Evolutionary conservation across 2,113 vertebrate genomes (phyloP).

Genomic region (Etheostoma spectabile): DNA sequence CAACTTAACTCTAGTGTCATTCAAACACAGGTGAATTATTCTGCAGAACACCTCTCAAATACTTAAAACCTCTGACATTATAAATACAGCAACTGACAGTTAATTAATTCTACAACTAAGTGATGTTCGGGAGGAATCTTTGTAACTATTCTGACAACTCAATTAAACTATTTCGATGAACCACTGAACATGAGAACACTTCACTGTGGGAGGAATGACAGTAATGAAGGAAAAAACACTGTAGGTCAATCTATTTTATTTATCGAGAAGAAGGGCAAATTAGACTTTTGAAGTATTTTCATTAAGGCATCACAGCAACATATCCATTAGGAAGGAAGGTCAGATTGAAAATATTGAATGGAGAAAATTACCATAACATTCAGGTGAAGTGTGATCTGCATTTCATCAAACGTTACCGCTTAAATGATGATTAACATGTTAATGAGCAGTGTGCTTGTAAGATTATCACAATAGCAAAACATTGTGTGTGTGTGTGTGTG

Average conservation of each 20-base stretch:
- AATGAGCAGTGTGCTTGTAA: conserved; percentile 3
- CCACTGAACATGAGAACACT: conserved; percentile 8
- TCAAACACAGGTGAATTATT: conserved; percentile 1
- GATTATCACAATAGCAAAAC: conserved; percentile 3
- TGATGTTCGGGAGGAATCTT: conserved; percentile 19
- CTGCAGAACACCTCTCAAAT: conserved; percentile 3
- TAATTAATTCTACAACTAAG: conserved; percentile 56
- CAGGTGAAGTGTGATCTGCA: not conserved
- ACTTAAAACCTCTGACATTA: conserved; percentile 25
- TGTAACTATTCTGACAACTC: conserved; percentile 27
- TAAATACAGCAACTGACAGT: conserved; percentile 33
- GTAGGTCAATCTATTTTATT: conserved; percentile 19
- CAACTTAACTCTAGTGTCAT: not conserved
- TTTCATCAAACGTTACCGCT: not conserved
- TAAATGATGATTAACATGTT: conserved; percentile 32
- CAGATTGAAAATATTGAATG: not conserved
- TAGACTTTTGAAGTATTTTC: conserved; percentile 35
- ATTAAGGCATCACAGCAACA: conserved; percentile 13
- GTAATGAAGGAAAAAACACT: not conserved
- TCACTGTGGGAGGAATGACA: conserved; percentile 4
- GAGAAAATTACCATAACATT: not conserved
- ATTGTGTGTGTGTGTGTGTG: not conserved
- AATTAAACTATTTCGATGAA: conserved; percentile 42
- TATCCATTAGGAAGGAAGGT: conserved; percentile 17
- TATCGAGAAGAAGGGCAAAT: conserved; percentile 10